These are phyloP conservation scores for Temnothorax rugatulus DNA, from an alignment of 2,888 invertebrate genomes.

Conservation along the genomic window DNA sequence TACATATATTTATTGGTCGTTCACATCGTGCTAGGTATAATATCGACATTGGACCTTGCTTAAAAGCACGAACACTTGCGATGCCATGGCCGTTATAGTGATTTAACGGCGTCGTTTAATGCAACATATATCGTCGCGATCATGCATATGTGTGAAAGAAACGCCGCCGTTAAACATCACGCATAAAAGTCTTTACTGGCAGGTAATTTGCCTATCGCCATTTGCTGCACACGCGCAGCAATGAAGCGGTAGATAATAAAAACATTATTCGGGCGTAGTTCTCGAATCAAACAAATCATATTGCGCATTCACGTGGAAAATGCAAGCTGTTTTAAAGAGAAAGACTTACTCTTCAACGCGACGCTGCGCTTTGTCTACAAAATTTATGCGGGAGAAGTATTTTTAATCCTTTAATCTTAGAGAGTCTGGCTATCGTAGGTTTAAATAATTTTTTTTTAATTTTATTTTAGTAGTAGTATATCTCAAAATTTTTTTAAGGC, in stretches of 20 bases:
- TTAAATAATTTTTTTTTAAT: background rate
- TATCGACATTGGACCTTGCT: conserved; percentile 46
- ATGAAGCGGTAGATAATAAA: conserved; percentile 40
- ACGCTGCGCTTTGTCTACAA: background rate
- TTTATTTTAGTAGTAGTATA: background rate
- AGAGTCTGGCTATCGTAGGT: background rate
- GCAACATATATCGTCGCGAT: conserved; percentile 28
- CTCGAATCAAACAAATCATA: conserved; percentile 21
- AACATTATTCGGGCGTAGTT: conserved; percentile 40
- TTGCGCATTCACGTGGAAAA: background rate
- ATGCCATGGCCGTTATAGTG: conserved; percentile 34
- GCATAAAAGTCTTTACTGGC: conserved; percentile 47
- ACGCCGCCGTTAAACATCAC: conserved; percentile 28
- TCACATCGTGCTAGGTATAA: background rate
- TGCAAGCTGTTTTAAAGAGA: background rate
- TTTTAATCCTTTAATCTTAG: conserved; percentile 6
- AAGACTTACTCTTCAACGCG: background rate
- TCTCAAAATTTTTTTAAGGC: background rate
- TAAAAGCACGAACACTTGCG: conserved; percentile 17
- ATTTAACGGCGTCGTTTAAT: conserved; percentile 46
- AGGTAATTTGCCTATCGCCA: conserved; percentile 40
- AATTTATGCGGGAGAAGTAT: background rate
- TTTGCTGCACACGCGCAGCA: conserved; percentile 17
- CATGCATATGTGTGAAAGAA: conserved; percentile 27
- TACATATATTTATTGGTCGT: conserved; percentile 39